Conservation (phyloP, 2,888 invertebrate genomes). For the Cryptus armator region DNA sequence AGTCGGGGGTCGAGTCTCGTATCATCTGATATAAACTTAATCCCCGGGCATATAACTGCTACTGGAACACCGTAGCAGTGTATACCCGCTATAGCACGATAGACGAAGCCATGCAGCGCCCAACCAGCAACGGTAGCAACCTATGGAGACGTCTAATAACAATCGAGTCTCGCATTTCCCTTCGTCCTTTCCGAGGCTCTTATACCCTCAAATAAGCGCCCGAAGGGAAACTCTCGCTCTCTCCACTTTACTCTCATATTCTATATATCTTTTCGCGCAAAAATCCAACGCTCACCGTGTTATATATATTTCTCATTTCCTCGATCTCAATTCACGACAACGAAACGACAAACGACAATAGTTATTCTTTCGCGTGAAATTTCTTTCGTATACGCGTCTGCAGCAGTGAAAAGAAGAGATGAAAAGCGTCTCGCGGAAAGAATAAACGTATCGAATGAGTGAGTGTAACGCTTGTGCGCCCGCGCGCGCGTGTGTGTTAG, state of each 20-base stretch:
- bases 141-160: conserved; percentile 65
- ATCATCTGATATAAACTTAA: conserved; percentile 69
- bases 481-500: neutral
- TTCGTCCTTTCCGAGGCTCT: conserved; percentile 22
- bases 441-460: conserved; percentile 48
- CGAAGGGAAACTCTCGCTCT: conserved; percentile 47
- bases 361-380: conserved; percentile 47
- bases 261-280: conserved; percentile 26
- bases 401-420: conserved; percentile 11
- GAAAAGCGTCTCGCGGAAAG: conserved; percentile 30
- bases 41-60: conserved; percentile 64
- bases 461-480: neutral
- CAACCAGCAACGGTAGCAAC: conserved; percentile 2
- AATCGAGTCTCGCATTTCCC: conserved; percentile 64
- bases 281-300: conserved; percentile 9
- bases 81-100: conserved; percentile 1
- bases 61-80: conserved; percentile 50
- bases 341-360: conserved; percentile 52
- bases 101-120: neutral
- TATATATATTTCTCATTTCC: conserved; percentile 25
- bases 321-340: conserved; percentile 53
- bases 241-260: conserved; percentile 37
- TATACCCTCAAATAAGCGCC: conserved; percentile 42
- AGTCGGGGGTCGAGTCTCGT: conserved; percentile 49
- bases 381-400: conserved; percentile 33